phyloP scores from a whole-genome alignment of 2,113 vertebrate species.

The Colossoma macropomum region DNA sequence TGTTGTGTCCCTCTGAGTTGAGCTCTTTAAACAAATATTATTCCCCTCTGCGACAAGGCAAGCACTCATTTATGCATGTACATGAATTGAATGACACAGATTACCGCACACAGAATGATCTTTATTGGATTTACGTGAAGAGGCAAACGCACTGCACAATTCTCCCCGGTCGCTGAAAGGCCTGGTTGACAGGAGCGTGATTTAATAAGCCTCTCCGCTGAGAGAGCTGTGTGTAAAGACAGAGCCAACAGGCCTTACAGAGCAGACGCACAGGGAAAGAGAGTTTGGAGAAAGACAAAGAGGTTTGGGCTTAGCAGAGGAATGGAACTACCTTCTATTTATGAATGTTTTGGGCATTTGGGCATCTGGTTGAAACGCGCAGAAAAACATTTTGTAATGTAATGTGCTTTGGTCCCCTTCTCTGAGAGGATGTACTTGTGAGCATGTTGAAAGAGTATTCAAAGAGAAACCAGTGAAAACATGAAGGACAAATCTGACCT shows the following conservation, averaged over 20 bases:
- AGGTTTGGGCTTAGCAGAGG: not conserved
- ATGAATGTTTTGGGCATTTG: not conserved
- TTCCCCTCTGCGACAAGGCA: conserved; percentile 13
- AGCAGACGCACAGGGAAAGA: not conserved
- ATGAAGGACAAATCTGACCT: too few species aligned
- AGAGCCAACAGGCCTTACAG: not conserved
- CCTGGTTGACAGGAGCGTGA: conserved; percentile 24
- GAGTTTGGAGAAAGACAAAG: not conserved
- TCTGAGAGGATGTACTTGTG: too few species aligned
- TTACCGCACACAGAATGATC: conserved; percentile 24
- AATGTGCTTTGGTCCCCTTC: too few species aligned
- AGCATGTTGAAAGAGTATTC: too few species aligned
- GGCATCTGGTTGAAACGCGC: too few species aligned
- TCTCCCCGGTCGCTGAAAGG: conserved; percentile 33
- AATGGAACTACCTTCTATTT: not conserved
- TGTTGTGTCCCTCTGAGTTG: not conserved
- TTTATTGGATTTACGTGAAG: conserved; percentile 44
- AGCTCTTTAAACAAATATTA: conserved; percentile 28
- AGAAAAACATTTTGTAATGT: too few species aligned
- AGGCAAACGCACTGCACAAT: conserved; percentile 27
- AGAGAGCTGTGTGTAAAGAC: conserved; percentile 13
- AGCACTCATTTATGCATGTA: conserved; percentile 27
- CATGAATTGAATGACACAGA: conserved; percentile 39
- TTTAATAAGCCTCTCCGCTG: conserved; percentile 26
- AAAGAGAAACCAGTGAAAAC: too few species aligned